phyloP scores from a whole-genome alignment of 2,797 vertebrate species.

The Syngnathus rostellatus region DNA sequence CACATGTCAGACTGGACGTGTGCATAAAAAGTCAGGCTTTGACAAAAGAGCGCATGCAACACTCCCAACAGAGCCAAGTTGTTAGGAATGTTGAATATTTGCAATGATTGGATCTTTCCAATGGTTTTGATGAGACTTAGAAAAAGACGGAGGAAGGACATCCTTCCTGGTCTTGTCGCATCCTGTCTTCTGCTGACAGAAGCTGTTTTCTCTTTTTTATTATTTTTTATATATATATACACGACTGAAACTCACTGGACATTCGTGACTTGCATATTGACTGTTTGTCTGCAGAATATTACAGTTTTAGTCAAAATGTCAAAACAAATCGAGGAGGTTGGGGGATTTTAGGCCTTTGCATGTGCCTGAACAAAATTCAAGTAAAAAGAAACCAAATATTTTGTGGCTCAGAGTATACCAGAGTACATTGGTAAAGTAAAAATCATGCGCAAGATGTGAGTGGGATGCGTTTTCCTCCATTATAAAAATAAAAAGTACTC shows the following conservation, averaged over 20 bases:
- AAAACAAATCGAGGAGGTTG: not conserved
- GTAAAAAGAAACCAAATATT: not conserved
- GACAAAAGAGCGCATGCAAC: not conserved
- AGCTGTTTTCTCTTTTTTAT: constrained; percentile 9
- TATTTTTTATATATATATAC: not conserved
- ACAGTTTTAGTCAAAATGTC: not conserved
- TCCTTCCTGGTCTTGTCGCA: constrained; percentile 65
- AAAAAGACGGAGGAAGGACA: constrained; percentile 53
- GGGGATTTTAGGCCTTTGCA: not conserved
- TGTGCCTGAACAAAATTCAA: not conserved
- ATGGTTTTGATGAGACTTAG: constrained; percentile 13
- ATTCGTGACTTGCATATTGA: not conserved
- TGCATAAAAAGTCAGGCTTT: not conserved
- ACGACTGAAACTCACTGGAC: not conserved
- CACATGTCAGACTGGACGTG: not conserved
- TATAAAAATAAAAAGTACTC: not conserved
- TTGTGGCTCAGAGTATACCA: not conserved
- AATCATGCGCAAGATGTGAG: not conserved
- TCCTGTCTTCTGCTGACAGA: constrained; percentile 66
- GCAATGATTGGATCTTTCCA: not conserved
- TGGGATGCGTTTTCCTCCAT: not conserved
- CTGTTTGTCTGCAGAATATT: not conserved
- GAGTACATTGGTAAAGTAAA: not conserved
- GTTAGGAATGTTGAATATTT: not conserved
- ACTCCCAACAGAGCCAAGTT: not conserved